Conservation (phyloP, 1,140 invertebrate genomes). For the Brachionus manjavacas region DNA sequence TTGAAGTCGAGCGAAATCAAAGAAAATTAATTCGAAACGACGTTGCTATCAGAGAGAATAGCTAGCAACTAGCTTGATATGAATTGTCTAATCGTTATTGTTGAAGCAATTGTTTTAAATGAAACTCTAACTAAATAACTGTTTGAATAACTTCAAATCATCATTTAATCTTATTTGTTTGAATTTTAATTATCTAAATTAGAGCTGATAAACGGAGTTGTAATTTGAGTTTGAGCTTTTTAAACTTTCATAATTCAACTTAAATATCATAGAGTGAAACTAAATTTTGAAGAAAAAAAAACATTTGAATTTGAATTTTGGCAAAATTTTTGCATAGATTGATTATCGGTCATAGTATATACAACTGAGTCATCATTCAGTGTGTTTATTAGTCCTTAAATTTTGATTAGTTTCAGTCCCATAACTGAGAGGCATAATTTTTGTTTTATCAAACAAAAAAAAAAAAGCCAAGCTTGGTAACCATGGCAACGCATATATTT, state of each 20-base stretch:
- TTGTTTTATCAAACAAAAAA: not conserved
- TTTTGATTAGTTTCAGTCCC: not conserved
- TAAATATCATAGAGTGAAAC: not conserved
- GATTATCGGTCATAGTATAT: constrained; percentile 11
- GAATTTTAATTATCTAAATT: not conserved
- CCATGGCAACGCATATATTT: constrained; percentile 9
- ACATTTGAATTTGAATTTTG: not conserved
- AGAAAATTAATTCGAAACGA: not conserved
- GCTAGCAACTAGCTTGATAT: not conserved
- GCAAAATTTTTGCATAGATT: not conserved
- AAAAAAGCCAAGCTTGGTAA: not conserved
- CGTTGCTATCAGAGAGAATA: not conserved
- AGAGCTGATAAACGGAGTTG: not conserved
- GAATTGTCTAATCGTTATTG: not conserved
- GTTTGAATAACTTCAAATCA: not conserved
- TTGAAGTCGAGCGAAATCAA: not conserved
- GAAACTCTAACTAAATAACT: not conserved
- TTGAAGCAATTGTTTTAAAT: not conserved
- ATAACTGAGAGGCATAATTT: not conserved
- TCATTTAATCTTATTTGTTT: not conserved
- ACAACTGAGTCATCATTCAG: not conserved
- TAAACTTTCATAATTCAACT: not conserved
- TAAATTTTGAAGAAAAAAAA: not conserved
- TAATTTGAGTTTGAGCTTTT: not conserved
- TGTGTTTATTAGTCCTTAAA: not conserved